Evolutionary conservation across 1,140 invertebrate genomes (phyloP).

Genomic region (Ctenoplectra terminalis): DNA sequence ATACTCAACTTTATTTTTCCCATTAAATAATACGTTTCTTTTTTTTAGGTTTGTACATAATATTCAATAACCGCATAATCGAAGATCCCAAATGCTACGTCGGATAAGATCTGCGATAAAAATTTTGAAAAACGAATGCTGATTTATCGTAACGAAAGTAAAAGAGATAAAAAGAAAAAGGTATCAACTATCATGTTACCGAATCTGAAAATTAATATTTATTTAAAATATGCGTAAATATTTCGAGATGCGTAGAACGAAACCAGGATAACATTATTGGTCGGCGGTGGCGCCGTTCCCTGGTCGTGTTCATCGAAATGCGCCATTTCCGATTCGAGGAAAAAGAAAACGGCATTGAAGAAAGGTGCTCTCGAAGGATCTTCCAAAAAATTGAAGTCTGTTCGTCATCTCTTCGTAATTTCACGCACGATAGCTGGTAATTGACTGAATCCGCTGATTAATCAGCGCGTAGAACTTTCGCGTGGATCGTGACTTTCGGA

Average conservation of each 20-base stretch:
- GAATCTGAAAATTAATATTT: not conserved
- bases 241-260: too few species aligned
- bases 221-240: not conserved
- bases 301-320: constrained; percentile 28
- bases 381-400: constrained; percentile 23
- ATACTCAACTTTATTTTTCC: too few species aligned
- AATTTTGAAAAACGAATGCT: too few species aligned
- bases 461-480: constrained; percentile 11
- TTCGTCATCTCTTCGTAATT: constrained; percentile 20
- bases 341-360: constrained; percentile 55
- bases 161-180: not conserved
- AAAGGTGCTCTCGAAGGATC: constrained; percentile 43
- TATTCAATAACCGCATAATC: too few species aligned
- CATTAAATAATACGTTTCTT: too few species aligned
- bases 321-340: constrained; percentile 42
- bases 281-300: constrained; percentile 10
- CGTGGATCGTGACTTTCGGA: constrained; percentile 27
- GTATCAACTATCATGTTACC: not conserved
- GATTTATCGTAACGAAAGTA: not conserved
- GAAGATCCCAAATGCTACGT: too few species aligned
- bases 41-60: too few species aligned
- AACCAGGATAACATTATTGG: not conserved
- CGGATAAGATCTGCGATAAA: too few species aligned
- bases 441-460: constrained; percentile 22
- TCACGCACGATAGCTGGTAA: constrained; percentile 34